These are phyloP conservation scores for Cydia splendana DNA, from an alignment of 1,140 invertebrate genomes.

Conservation along the genomic window DNA sequence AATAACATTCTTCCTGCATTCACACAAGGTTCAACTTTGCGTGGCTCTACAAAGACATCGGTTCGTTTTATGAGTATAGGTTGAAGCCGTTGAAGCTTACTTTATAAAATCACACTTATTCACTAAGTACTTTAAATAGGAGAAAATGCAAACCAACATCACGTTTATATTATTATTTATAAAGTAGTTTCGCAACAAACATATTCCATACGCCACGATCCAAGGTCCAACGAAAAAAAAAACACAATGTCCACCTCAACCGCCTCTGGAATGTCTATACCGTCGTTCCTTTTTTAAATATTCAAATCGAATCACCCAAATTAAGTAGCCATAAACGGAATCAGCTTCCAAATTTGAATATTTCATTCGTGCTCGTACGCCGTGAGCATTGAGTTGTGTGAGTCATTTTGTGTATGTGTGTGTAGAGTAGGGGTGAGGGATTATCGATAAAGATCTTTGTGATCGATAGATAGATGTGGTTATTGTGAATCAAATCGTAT, in stretches of 20 bases:
- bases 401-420: constrained; percentile 49
- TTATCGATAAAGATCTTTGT: constrained; percentile 39
- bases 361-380: constrained; percentile 71
- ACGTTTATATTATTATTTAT: neutral
- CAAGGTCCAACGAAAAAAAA: constrained; percentile 17
- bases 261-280: constrained; percentile 66
- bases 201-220: constrained; percentile 1
- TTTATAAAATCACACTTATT: neutral
- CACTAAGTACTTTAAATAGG: neutral
- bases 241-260: constrained; percentile 39
- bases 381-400: constrained; percentile 71
- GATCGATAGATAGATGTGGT: constrained; percentile 7
- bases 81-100: neutral
- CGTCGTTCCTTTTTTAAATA: constrained; percentile 67
- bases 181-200: constrained; percentile 25
- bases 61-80: too few species aligned
- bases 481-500: constrained; percentile 2
- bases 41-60: too few species aligned
- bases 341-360: constrained; percentile 80
- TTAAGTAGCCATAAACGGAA: constrained; percentile 80
- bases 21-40: too few species aligned
- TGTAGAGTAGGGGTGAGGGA: constrained; percentile 49
- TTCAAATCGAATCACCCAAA: constrained; percentile 80
- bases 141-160: neutral
- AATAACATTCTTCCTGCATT: too few species aligned